A percentile compares a stretch with the other conserved stretches of the same genome.
These are phyloP conservation scores for Tenthredo notha DNA, from an alignment of 2,888 invertebrate genomes.

Conservation along the genomic window DNA sequence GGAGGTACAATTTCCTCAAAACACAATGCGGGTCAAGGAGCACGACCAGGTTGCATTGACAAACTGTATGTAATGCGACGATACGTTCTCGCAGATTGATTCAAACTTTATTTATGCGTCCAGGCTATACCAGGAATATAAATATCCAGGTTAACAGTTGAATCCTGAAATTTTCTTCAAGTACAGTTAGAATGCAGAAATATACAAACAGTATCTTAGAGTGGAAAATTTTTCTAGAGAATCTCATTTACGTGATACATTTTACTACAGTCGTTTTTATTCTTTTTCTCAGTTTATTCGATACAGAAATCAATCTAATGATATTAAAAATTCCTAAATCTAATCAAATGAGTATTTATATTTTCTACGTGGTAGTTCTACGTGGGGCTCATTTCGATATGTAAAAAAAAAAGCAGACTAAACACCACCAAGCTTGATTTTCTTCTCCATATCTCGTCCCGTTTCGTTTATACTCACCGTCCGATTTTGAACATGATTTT, in stretches of 20 bases:
- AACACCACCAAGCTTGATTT: neutral
- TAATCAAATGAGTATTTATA: neutral
- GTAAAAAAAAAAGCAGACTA: neutral
- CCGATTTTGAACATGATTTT: neutral
- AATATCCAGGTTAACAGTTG: neutral
- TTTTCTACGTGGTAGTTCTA: neutral
- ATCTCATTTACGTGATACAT: neutral
- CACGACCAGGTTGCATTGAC: constrained; percentile 35
- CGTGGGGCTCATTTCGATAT: neutral
- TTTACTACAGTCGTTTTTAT: neutral
- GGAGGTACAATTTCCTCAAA: constrained; percentile 69
- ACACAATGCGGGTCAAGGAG: constrained; percentile 66
- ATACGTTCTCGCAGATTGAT: neutral
- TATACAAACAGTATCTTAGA: neutral
- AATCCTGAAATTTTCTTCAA: neutral
- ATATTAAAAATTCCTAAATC: neutral
- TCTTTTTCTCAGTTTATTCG: neutral
- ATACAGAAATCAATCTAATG: neutral
- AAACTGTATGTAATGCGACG: neutral
- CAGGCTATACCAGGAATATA: neutral
- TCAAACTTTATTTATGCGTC: neutral
- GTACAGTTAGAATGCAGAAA: neutral
- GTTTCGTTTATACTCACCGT: neutral
- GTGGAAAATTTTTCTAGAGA: neutral
- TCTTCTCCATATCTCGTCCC: neutral